Evolutionary conservation across 1,140 invertebrate species (phyloP).

Genomic region (Plectus sambesii): DNA sequence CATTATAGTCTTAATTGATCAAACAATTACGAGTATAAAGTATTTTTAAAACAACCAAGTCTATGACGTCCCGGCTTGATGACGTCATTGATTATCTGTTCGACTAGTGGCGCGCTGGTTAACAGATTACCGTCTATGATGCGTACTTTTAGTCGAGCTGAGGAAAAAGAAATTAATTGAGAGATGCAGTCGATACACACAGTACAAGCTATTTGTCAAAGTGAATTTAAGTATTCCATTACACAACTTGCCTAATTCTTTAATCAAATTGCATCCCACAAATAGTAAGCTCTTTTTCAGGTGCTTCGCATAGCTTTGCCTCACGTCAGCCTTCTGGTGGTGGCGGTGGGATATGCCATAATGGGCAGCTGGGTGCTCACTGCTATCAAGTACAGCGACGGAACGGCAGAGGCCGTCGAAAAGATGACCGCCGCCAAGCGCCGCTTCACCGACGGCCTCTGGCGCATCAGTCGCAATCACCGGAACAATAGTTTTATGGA

Average conservation of each 20-base stretch:
- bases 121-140: no score
- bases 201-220: no score
- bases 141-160: background rate
- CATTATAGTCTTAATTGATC: no score
- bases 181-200: no score
- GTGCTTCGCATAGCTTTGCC: constrained; percentile 42
- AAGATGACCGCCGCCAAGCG: constrained; percentile 4
- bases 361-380: constrained; percentile 37
- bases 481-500: background rate
- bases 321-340: constrained; percentile 40
- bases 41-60: no score
- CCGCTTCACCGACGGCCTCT: constrained; percentile 12
- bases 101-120: no score
- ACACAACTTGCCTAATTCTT: background rate
- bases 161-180: constrained; percentile 10
- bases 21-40: no score
- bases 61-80: no score
- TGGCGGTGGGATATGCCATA: constrained; percentile 39
- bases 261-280: constrained; percentile 8
- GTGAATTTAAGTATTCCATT: constrained; percentile 3
- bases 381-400: constrained; percentile 26
- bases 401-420: constrained; percentile 13
- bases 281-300: constrained; percentile 19
- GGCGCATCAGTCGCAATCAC: background rate
- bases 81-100: no score